Percentiles rank a stretch among this genome's conserved stretches.
Conservation (phyloP, 1,140 invertebrate species). For the Neodiprion pinetum region DNA sequence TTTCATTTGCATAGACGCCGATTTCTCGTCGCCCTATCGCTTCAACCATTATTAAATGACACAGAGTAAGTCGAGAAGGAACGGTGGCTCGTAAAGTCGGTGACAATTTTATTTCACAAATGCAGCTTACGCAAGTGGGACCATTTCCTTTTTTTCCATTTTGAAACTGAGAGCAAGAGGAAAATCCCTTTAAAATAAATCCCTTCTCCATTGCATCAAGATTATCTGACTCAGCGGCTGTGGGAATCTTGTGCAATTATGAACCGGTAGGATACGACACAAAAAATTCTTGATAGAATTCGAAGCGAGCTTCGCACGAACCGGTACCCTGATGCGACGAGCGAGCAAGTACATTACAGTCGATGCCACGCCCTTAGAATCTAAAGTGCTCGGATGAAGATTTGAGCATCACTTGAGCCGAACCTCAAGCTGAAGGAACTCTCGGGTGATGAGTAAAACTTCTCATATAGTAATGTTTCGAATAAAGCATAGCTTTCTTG, state of each 20-base stretch:
- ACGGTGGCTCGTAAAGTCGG: too few species aligned
- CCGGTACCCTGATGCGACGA: not conserved
- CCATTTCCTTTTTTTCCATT: too few species aligned
- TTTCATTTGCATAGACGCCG: not conserved
- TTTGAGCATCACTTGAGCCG: not conserved
- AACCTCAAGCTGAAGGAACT: not conserved
- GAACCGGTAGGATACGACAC: not conserved
- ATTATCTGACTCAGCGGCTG: not conserved
- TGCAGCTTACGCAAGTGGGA: too few species aligned
- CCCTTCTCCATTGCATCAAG: too few species aligned
- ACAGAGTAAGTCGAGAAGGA: not conserved
- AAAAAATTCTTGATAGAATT: slow-evolving; percentile 1
- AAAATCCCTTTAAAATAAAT: too few species aligned
- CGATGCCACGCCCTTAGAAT: not conserved
- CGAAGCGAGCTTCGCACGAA: not conserved
- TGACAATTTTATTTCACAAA: too few species aligned
- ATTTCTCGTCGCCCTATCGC: not conserved
- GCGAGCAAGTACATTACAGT: not conserved
- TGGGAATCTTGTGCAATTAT: not conserved
- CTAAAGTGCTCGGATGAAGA: not conserved
- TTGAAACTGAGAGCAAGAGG: too few species aligned
- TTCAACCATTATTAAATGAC: not conserved
- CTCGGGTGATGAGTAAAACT: not conserved
- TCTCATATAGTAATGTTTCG: too few species aligned
- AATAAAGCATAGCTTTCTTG: too few species aligned